These are phyloP conservation scores for Chrysodeixis includens DNA, from an alignment of 2,888 invertebrate species.

Conservation along the genomic window DNA sequence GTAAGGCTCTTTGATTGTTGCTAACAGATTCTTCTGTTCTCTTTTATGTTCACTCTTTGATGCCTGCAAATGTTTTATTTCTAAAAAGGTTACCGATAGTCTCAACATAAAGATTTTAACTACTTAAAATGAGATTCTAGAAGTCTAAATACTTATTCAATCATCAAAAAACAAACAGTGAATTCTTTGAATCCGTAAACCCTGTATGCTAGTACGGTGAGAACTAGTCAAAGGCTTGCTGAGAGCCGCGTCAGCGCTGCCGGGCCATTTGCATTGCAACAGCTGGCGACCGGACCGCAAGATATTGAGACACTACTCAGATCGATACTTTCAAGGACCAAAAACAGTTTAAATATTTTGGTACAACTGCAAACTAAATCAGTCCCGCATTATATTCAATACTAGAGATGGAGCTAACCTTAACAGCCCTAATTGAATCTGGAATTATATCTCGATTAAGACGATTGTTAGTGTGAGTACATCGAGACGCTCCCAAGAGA, in stretches of 20 bases:
- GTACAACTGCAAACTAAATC: background rate
- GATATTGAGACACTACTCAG: constrained; percentile 17
- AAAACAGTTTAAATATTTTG: background rate
- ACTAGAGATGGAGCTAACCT: background rate
- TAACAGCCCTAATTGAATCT: background rate
- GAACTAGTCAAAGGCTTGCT: constrained; percentile 41
- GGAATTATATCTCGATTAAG: constrained; percentile 3
- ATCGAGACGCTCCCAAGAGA: background rate
- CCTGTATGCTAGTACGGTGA: constrained; percentile 17
- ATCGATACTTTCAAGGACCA: background rate
- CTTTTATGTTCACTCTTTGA: background rate
- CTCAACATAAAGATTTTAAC: no score
- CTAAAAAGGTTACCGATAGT: background rate
- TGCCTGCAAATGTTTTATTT: background rate
- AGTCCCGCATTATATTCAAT: background rate
- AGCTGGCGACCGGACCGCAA: constrained; percentile 12
- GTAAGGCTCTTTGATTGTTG: background rate
- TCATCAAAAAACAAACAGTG: background rate
- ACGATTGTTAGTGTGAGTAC: background rate
- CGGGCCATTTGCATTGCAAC: constrained; percentile 46
- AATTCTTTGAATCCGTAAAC: constrained; percentile 8
- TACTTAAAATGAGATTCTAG: background rate
- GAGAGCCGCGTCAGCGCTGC: constrained; percentile 31
- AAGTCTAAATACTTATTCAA: background rate
- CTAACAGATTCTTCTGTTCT: constrained; percentile 4